A percentile compares a stretch with the other conserved stretches of the same genome.
phyloP scores from a whole-genome alignment of 2,888 invertebrate species.

The Mythimna albipuncta region DNA sequence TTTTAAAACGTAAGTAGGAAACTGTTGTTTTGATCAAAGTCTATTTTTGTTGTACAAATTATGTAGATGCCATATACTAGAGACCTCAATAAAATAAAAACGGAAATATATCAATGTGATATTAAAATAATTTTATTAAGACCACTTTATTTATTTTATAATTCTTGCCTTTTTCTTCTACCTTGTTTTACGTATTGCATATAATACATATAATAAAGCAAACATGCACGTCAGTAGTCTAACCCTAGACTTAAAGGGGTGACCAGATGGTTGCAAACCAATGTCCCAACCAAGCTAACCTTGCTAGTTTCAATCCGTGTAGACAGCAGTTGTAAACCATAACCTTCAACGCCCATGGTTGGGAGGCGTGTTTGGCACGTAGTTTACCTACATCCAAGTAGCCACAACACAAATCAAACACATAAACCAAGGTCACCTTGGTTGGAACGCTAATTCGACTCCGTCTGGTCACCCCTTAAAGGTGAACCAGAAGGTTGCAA shows the following conservation, averaged over 20 bases:
- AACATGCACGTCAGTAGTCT: not conserved
- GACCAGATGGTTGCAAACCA: no score
- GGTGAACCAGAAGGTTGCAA: no score
- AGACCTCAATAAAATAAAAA: constrained; percentile 57
- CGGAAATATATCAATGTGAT: constrained; percentile 68
- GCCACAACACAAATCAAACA: no score
- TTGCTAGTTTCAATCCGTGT: no score
- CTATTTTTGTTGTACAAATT: constrained; percentile 65
- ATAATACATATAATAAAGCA: not conserved
- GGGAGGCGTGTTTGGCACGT: no score
- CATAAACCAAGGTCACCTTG: no score
- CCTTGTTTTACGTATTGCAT: not conserved
- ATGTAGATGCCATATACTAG: constrained; percentile 62
- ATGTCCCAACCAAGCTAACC: no score
- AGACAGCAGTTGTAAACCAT: no score
- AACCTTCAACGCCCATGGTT: no score
- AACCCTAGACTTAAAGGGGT: not conserved
- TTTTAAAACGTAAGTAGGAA: constrained; percentile 23
- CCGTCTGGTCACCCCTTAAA: no score
- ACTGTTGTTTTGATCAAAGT: constrained; percentile 61
- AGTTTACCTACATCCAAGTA: no score
- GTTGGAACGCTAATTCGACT: no score
- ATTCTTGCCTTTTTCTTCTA: not conserved
- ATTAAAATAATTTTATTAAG: constrained; percentile 57
- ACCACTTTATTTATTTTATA: constrained; percentile 44